phyloP scores from a whole-genome alignment of 2,888 invertebrate species.

The Adineta ricciae region DNA sequence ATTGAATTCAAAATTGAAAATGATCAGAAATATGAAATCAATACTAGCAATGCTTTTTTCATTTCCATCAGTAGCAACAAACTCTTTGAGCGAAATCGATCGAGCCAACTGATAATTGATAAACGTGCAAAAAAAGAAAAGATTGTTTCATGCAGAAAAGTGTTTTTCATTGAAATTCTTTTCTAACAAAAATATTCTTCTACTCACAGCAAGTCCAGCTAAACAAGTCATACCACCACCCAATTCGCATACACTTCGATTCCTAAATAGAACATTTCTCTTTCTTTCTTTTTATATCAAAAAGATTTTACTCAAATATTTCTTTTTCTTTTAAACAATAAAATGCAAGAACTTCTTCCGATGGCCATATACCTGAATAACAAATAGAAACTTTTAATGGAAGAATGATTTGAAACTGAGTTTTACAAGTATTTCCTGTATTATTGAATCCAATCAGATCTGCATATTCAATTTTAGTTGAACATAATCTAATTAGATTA shows the following conservation, averaged over 20 bases:
- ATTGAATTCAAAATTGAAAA: not conserved
- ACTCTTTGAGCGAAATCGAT: constrained; percentile 38
- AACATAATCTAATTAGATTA: not conserved
- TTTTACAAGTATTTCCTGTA: constrained; percentile 29
- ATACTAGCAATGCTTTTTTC: constrained; percentile 61
- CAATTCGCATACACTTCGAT: constrained; percentile 63
- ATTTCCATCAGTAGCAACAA: constrained; percentile 71
- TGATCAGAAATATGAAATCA: constrained; percentile 34
- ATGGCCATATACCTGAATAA: constrained; percentile 42
- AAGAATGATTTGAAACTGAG: too few species aligned
- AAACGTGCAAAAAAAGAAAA: not conserved
- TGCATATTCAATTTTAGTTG: not conserved
- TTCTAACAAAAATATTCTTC: too few species aligned
- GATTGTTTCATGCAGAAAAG: too few species aligned
- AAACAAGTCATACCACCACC: constrained; percentile 76
- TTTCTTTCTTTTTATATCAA: constrained; percentile 9
- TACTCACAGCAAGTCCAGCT: constrained; percentile 60
- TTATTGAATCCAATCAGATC: constrained; percentile 33
- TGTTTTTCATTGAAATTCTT: not conserved
- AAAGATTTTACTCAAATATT: constrained; percentile 55
- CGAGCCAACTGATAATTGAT: not conserved
- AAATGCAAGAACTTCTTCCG: constrained; percentile 50
- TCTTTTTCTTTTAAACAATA: constrained; percentile 59
- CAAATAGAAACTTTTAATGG: too few species aligned
- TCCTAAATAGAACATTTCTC: constrained; percentile 42